Evolutionary conservation across 2,113 vertebrate species (phyloP).

Genomic region (Ciconia stormi): DNA sequence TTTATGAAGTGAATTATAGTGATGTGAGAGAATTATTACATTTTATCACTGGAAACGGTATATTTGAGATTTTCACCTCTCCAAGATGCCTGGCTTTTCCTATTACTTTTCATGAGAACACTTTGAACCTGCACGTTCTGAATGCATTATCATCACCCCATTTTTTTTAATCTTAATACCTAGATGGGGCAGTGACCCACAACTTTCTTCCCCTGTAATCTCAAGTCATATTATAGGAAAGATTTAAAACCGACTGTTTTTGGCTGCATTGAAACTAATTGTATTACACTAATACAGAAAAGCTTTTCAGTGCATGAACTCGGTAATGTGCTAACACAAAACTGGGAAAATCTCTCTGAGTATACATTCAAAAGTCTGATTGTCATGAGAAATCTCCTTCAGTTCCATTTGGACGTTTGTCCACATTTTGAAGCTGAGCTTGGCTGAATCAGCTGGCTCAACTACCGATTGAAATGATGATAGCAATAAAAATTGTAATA

Average conservation of each 20-base stretch:
- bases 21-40: neutral
- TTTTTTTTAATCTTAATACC: neutral
- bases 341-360: neutral
- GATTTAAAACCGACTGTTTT: neutral
- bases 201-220: neutral
- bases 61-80: neutral
- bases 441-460: slow-evolving; percentile 42
- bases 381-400: slow-evolving; percentile 1
- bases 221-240: neutral
- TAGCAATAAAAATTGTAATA: slow-evolving; percentile 55
- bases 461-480: slow-evolving; percentile 41
- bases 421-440: slow-evolving; percentile 8
- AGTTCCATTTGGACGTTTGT: neutral
- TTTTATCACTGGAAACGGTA: neutral
- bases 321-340: neutral
- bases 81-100: neutral
- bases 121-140: neutral
- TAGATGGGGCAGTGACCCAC: neutral
- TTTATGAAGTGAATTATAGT: slow-evolving; percentile 9
- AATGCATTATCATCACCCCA: neutral
- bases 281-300: neutral
- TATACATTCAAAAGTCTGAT: neutral
- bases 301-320: neutral
- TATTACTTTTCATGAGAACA: neutral
- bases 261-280: neutral